phyloP scores from a whole-genome alignment of 2,888 invertebrate species.

The Ditula angustiorana region DNA sequence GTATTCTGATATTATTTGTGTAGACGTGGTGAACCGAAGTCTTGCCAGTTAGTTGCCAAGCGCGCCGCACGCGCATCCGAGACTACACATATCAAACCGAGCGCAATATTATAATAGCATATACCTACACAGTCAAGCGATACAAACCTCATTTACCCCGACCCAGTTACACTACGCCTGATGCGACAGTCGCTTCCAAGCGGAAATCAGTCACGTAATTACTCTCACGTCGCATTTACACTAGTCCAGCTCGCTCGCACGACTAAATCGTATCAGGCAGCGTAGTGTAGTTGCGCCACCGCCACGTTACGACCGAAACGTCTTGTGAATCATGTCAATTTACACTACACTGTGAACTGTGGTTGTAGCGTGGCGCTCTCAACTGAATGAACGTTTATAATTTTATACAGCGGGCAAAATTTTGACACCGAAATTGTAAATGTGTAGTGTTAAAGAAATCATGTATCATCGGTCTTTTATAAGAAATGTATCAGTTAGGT shows the following conservation, averaged over 20 bases:
- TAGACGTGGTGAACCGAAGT: constrained; percentile 61
- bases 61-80: constrained; percentile 53
- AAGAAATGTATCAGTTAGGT: constrained; percentile 74
- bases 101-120: constrained; percentile 59
- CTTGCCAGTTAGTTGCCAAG: constrained; percentile 66
- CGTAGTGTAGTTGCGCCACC: constrained; percentile 3
- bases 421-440: constrained; percentile 60
- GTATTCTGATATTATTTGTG: constrained; percentile 75
- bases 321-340: constrained; percentile 32
- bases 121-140: constrained; percentile 1
- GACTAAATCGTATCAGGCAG: neutral
- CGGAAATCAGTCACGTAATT: neutral
- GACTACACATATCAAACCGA: constrained; percentile 80
- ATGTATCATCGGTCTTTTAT: constrained; percentile 56
- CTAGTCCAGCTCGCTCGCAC: neutral
- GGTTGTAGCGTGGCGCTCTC: neutral
- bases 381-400: constrained; percentile 31
- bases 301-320: constrained; percentile 22
- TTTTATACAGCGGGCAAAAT: constrained; percentile 45
- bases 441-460: constrained; percentile 52
- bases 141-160: constrained; percentile 18
- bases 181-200: too few species aligned
- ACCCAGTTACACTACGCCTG: neutral
- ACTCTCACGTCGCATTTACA: neutral
- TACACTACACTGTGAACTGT: constrained; percentile 1